Evolutionary conservation across 2,888 invertebrate species (phyloP).

Genomic region (Emmelina monodactyla): DNA sequence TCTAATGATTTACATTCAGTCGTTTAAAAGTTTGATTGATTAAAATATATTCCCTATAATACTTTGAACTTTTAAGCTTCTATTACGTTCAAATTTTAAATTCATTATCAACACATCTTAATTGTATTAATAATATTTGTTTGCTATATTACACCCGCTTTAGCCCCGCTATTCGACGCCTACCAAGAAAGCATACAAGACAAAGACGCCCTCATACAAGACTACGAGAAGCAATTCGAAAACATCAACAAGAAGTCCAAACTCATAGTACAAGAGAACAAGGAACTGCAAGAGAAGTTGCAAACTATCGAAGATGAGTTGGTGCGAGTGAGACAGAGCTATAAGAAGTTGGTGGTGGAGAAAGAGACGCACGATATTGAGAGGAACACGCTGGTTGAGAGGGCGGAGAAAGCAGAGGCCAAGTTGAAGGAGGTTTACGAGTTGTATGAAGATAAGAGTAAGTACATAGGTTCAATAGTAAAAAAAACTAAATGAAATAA

Average conservation of each 20-base stretch:
- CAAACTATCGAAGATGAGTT: conserved; percentile 36
- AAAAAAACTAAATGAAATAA: too few relatives aligned
- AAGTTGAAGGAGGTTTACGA: conserved; percentile 78
- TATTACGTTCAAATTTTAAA: too few relatives aligned
- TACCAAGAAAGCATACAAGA: conserved; percentile 81
- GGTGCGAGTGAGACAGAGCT: conserved; percentile 39
- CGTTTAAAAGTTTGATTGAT: too few relatives aligned
- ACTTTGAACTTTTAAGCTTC: too few relatives aligned
- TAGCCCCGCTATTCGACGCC: conserved; percentile 76
- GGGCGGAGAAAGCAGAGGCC: conserved; percentile 74
- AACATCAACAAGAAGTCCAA: conserved; percentile 76
- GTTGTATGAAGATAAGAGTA: conserved; percentile 76
- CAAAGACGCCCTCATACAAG: conserved; percentile 74
- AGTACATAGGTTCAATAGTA: conserved; percentile 21
- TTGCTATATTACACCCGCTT: too few relatives aligned
- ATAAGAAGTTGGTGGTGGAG: conserved; percentile 45
- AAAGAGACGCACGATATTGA: conserved; percentile 54
- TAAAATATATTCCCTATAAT: too few relatives aligned
- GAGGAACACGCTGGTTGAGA: conserved; percentile 62
- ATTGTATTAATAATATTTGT: conserved; percentile 1
- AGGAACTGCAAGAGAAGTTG: conserved; percentile 56
- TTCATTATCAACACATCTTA: too few relatives aligned
- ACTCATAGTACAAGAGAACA: conserved; percentile 75
- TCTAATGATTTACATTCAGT: too few relatives aligned
- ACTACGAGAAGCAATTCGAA: conserved; percentile 76